Evolutionary conservation across 2,797 vertebrate species (phyloP).

Genomic region (Paguma larvata): DNA sequence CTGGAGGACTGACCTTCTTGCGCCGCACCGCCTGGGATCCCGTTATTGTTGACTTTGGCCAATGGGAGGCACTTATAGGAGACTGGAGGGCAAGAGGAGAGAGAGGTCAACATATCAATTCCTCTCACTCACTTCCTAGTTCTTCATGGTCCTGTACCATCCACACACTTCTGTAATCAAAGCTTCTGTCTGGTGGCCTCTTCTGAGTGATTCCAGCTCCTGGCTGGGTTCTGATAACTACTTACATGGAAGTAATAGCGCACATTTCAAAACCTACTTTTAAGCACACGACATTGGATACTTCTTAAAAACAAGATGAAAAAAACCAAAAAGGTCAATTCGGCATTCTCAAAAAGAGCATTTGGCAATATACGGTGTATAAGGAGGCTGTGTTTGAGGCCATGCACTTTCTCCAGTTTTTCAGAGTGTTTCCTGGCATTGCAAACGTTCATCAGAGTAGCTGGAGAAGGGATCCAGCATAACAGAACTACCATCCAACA

Average conservation of each 20-base stretch:
- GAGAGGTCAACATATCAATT: neutral
- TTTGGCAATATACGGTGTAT: slow-evolving; percentile 89
- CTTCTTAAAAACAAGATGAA: slow-evolving; percentile 47
- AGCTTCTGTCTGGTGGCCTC: neutral
- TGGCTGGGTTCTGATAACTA: neutral
- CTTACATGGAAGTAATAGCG: slow-evolving; percentile 60
- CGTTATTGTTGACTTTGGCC: neutral
- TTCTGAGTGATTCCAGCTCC: neutral
- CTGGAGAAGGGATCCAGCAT: slow-evolving; percentile 89
- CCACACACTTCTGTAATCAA: neutral
- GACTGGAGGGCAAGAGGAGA: neutral
- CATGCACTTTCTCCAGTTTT: slow-evolving; percentile 97
- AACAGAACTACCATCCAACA: too few species aligned
- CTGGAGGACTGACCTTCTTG: neutral
- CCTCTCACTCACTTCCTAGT: neutral
- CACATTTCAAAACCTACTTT: slow-evolving; percentile 86
- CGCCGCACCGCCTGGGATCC: neutral
- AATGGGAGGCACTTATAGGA: neutral
- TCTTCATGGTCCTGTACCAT: neutral
- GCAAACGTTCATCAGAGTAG: slow-evolving; percentile 97
- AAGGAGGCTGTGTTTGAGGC: slow-evolving; percentile 96
- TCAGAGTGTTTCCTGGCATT: slow-evolving; percentile 98
- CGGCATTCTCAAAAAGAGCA: slow-evolving; percentile 25
- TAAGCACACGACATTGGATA: slow-evolving; percentile 81
- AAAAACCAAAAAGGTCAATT: neutral